phyloP scores from a whole-genome alignment of 2,113 vertebrate species.

The Antechinus stuartii region DNA sequence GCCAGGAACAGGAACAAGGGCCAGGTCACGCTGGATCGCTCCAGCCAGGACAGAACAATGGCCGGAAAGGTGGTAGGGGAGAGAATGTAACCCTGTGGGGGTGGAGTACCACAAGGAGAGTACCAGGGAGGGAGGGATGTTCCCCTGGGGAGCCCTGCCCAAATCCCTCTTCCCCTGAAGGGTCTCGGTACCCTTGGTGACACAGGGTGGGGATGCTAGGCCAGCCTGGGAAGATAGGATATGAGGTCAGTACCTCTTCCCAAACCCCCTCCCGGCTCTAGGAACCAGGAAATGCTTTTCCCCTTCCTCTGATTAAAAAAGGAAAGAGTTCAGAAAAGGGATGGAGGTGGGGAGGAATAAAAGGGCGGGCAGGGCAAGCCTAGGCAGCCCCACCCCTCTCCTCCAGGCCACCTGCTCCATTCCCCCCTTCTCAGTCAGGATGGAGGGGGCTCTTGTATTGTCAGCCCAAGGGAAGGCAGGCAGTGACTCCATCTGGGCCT shows the following conservation, averaged over 20 bases:
- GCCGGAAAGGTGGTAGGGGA: slow-evolving; percentile 73
- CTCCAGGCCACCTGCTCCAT: slow-evolving; percentile 41
- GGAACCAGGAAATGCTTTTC: slow-evolving; percentile 6
- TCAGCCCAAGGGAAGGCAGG: no score
- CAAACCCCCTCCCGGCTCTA: slow-evolving; percentile 36
- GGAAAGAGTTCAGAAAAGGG: neutral
- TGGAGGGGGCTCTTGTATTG: neutral
- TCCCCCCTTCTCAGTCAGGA: neutral
- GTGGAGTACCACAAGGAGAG: slow-evolving; percentile 57
- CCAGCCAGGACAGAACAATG: slow-evolving; percentile 76
- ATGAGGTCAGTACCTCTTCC: slow-evolving; percentile 65
- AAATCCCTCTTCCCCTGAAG: slow-evolving; percentile 40
- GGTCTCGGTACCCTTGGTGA: neutral
- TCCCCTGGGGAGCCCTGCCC: slow-evolving; percentile 8
- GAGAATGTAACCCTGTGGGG: slow-evolving; percentile 9
- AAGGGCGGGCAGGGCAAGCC: neutral
- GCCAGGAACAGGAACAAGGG: slow-evolving; percentile 64
- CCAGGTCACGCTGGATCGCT: slow-evolving; percentile 67
- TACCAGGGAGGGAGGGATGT: slow-evolving; percentile 35
- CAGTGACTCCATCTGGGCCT: neutral
- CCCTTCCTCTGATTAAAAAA: slow-evolving; percentile 69
- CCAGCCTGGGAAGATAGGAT: slow-evolving; percentile 66
- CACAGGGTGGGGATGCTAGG: slow-evolving; percentile 42
- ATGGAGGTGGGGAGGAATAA: neutral
- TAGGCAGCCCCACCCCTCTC: neutral